Evolutionary conservation across 2,113 vertebrate species (phyloP).

Genomic region (Calidris pugnax): DNA sequence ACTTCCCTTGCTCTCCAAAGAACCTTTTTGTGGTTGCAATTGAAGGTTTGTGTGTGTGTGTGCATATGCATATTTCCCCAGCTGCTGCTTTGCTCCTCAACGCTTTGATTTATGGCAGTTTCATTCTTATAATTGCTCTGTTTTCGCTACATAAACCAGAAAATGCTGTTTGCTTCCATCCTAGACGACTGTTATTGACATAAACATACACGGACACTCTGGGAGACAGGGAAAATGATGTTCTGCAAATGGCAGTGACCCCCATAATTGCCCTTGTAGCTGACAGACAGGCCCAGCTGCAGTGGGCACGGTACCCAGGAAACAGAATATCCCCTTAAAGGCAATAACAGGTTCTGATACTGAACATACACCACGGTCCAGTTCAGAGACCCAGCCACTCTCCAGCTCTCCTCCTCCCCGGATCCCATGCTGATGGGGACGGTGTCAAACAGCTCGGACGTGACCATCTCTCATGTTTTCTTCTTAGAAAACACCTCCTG

Average conservation of each 20-base stretch:
- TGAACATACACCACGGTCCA: rapidly evolving
- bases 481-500: background rate
- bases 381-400: background rate
- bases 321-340: background rate
- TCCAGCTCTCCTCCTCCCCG: background rate
- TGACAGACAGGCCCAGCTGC: background rate
- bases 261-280: background rate
- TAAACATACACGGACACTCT: background rate
- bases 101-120: background rate
- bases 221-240: background rate
- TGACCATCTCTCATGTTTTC: rapidly evolving
- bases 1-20: background rate
- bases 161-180: background rate
- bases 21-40: background rate
- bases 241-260: background rate
- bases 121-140: background rate
- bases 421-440: background rate
- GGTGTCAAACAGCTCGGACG: too few species aligned
- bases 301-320: background rate
- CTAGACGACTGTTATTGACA: background rate
- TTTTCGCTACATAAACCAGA: background rate
- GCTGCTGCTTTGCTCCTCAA: background rate
- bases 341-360: background rate
- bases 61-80: background rate
- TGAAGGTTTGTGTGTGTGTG: background rate